Base-by-base conservation (phyloP, 92 coral and sea anemone genomes). In the Chrysogorgia sp. region DNA sequence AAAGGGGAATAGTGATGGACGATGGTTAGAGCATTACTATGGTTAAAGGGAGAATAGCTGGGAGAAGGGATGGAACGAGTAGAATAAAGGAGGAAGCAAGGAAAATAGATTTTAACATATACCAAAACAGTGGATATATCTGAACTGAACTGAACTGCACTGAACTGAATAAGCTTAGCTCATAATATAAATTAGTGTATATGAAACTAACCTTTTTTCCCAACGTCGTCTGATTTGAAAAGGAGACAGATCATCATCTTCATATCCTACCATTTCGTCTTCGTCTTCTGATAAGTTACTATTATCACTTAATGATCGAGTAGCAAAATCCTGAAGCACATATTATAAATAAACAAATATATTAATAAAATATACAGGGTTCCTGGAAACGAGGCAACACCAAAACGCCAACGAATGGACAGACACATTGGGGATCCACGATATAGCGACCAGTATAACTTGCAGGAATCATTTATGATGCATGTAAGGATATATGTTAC, bases 161-260 rank as follows among this genome's bases (percentile, higher is more conserved):
- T 28, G 4, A n/a, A n/a, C 3, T n/a, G 15, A 1, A 17, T 24
- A 45, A 22, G 21, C 5, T 45, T 47, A 24, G 22, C 2, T 12
- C 14, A 24, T 1, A 1, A 13, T 15, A 21, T 14, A 47, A 33
- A 1, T 0, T 19, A 74, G 17, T n/a, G n/a, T 49, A 50, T 61
- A 55, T 17, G 21, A 10, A 22, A 81, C 90, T 85, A 59, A 92
- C 97, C 94, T 92, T 63, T 64, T 81, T 45, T 92, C 97, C 97
- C 97, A 92, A 32, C 53, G 89, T 32, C 93, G 80, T 24, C 97
- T 84, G 20, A 92, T 88, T 77, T 82, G 86, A 55, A 87, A 89
- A 34, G 78, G 91, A 0, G 24, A 67, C 50, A 92, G 83, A 26
- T 79, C 97, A 49, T 66, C 64, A 30, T 81, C 85, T 20, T 80